These are phyloP conservation scores for Diaphora mendica DNA, from an alignment of 2,888 invertebrate genomes.

Conservation along the genomic window DNA sequence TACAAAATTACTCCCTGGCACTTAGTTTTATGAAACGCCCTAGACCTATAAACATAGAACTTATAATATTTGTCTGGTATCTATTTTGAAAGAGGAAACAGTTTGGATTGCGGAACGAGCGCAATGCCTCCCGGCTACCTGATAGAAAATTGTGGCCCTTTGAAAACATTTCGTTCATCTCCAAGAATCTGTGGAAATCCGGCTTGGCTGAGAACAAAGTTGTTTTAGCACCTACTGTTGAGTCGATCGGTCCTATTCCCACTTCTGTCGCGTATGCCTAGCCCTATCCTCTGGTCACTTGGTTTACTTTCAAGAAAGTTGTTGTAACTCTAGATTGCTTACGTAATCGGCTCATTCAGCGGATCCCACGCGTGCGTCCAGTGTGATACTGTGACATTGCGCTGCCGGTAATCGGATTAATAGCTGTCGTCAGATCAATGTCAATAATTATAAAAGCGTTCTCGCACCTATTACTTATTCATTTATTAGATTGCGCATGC, in stretches of 20 bases:
- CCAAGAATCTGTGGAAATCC: not conserved
- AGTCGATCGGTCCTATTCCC: too few relatives aligned
- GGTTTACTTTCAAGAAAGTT: not conserved
- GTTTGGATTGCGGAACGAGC: not conserved
- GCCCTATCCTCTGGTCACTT: not conserved
- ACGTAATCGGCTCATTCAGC: not conserved
- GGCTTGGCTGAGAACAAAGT: too few relatives aligned
- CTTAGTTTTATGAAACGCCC: not conserved
- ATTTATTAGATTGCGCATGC: not conserved
- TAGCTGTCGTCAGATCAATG: not conserved
- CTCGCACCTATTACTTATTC: not conserved
- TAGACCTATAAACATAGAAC: not conserved
- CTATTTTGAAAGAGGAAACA: not conserved
- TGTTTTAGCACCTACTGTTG: not conserved
- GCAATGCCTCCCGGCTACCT: not conserved
- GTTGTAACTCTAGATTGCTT: not conserved
- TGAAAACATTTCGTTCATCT: not conserved
- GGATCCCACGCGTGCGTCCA: not conserved
- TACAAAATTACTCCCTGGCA: conserved; percentile 21
- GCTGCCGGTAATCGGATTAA: not conserved
- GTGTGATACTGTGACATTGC: not conserved
- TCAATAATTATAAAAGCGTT: not conserved
- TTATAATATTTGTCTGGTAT: not conserved
- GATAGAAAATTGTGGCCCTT: not conserved
- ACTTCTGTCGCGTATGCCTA: not conserved